Evolutionary conservation across 2,888 invertebrate genomes (phyloP).

Genomic region (Tetropium fuscum): DNA sequence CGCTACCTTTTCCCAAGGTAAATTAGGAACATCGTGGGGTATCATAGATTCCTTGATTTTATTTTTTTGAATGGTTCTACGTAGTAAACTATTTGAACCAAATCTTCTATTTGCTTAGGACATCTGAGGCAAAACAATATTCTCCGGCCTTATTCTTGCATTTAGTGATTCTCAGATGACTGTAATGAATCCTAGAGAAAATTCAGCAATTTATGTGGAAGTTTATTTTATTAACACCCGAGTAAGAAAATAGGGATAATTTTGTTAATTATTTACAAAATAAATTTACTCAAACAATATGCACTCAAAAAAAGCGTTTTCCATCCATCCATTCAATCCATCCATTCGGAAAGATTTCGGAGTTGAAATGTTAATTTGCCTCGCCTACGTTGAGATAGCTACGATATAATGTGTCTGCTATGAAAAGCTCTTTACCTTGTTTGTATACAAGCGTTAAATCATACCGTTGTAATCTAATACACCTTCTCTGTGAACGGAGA

Average conservation of each 20-base stretch:
- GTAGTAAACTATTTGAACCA: slow-evolving; percentile 5
- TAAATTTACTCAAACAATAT: no score
- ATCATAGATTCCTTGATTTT: slow-evolving; percentile 6
- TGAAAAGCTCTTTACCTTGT: slow-evolving; percentile 7
- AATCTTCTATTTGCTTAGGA: slow-evolving; percentile 14
- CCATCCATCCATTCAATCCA: no score
- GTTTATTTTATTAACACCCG: no score
- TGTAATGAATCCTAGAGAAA: neutral
- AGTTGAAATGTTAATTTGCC: no score
- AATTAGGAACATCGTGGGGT: slow-evolving; percentile 5
- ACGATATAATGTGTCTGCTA: slow-evolving; percentile 11
- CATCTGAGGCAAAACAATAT: slow-evolving; percentile 12
- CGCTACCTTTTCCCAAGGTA: slow-evolving; percentile 20
- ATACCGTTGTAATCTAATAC: neutral
- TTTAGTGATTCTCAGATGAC: neutral
- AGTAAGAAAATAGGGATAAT: no score
- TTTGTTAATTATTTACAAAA: no score
- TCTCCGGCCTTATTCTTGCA: neutral
- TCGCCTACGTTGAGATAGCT: neutral
- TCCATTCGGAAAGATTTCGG: no score
- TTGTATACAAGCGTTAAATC: slow-evolving; percentile 1
- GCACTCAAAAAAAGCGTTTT: no score
- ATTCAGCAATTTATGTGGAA: no score
- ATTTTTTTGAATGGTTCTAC: slow-evolving; percentile 6
- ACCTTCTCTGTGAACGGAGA: slow-evolving; percentile 3